Conservation (phyloP, 2,797 vertebrate species). For the Phoxinus dragarum region DNA sequence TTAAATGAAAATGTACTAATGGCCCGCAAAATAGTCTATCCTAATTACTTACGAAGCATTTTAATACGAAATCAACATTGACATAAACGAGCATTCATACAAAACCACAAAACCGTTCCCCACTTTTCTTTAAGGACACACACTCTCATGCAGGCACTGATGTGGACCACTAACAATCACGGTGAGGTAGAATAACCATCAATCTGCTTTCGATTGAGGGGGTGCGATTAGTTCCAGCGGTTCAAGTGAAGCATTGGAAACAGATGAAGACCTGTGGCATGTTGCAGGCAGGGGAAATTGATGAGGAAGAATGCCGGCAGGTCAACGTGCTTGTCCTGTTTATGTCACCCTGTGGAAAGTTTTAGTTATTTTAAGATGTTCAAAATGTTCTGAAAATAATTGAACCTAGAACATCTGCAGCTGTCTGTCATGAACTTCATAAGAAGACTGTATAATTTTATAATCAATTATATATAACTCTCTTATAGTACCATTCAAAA, state of each 20-base stretch:
- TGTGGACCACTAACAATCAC: slow-evolving; percentile 55
- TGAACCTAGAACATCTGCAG: slow-evolving; percentile 60
- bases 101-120: slow-evolving; percentile 34
- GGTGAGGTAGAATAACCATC: slow-evolving; percentile 69
- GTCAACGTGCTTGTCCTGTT: slow-evolving; percentile 57
- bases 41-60: not conserved
- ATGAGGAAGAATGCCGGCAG: slow-evolving; percentile 53
- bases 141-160: slow-evolving; percentile 41
- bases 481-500: not conserved
- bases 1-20: not conserved
- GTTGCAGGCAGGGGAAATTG: slow-evolving; percentile 55
- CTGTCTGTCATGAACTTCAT: slow-evolving; percentile 22
- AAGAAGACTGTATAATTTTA: not conserved
- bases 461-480: not conserved
- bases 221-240: slow-evolving; percentile 78
- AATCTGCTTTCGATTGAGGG: slow-evolving; percentile 72
- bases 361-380: slow-evolving; percentile 60
- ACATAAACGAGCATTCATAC: slow-evolving; percentile 41
- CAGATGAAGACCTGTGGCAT: slow-evolving; percentile 75
- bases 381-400: slow-evolving; percentile 56
- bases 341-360: slow-evolving; percentile 60
- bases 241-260: slow-evolving; percentile 76
- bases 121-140: slow-evolving; percentile 34
- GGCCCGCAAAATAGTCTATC: not conserved
- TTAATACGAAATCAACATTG: slow-evolving; percentile 8